phyloP scores from a whole-genome alignment of 2,797 vertebrate species.

The Danio albolineatus region DNA sequence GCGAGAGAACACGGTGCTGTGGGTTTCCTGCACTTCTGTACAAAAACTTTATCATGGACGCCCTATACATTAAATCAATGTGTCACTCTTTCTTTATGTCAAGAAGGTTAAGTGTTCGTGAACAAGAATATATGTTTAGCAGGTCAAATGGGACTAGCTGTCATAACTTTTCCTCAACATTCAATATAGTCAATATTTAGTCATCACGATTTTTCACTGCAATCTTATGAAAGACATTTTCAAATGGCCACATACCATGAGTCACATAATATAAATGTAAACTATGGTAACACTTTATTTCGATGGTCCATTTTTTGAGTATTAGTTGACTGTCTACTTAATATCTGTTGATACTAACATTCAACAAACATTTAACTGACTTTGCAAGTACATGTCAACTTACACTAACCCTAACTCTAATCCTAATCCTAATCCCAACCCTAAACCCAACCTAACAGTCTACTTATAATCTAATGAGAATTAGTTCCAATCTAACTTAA shows the following conservation, averaged over 20 bases:
- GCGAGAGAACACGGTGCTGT: conserved; percentile 61
- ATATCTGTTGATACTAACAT: too few relatives aligned
- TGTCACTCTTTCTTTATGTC: not conserved
- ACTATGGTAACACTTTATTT: too few relatives aligned
- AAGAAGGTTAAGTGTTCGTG: not conserved
- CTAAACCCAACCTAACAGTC: too few relatives aligned
- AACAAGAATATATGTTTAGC: not conserved
- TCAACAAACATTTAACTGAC: too few relatives aligned
- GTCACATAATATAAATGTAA: not conserved
- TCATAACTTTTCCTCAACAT: not conserved
- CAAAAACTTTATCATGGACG: conserved; percentile 59
- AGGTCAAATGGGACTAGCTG: not conserved
- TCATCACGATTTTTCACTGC: not conserved
- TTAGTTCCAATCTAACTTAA: too few relatives aligned
- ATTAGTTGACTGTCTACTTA: too few relatives aligned
- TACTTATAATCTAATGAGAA: too few relatives aligned
- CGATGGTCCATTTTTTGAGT: too few relatives aligned
- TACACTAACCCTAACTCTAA: too few relatives aligned
- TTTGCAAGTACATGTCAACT: too few relatives aligned
- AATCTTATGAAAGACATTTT: not conserved
- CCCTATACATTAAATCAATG: not conserved
- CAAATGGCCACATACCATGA: not conserved
- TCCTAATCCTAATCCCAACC: too few relatives aligned
- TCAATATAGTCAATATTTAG: too few relatives aligned
- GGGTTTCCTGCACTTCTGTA: conserved; percentile 28